phyloP scores from a whole-genome alignment of 1,140 invertebrate genomes.

The Olivierus martensii region DNA sequence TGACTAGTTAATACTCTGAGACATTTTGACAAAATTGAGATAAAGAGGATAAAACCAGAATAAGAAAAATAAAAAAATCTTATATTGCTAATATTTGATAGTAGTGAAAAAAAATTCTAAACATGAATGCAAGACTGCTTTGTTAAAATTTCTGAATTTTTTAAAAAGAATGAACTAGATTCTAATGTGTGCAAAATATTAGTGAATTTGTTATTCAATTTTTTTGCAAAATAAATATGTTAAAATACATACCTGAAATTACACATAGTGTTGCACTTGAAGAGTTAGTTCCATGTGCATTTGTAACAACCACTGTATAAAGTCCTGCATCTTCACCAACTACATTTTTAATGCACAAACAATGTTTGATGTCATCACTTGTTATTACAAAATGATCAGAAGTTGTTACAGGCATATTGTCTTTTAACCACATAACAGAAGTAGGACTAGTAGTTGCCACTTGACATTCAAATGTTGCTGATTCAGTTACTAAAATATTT shows the following conservation, averaged over 20 bases:
- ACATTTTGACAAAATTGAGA: too few relatives aligned
- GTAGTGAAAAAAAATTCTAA: too few relatives aligned
- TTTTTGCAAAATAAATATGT: too few relatives aligned
- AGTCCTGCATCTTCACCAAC: constrained; percentile 69
- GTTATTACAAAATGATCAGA: constrained; percentile 59
- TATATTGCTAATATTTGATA: too few relatives aligned
- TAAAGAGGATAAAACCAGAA: too few relatives aligned
- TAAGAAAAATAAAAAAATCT: too few relatives aligned
- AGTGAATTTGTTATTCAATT: too few relatives aligned
- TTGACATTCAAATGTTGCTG: constrained; percentile 67
- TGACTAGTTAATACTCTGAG: too few relatives aligned
- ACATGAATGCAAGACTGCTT: too few relatives aligned
- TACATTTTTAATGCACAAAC: constrained; percentile 39
- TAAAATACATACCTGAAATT: constrained; percentile 35
- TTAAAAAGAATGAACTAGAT: too few relatives aligned
- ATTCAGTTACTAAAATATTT: constrained; percentile 55
- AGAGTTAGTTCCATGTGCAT: constrained; percentile 57
- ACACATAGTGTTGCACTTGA: constrained; percentile 73
- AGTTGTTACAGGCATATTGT: constrained; percentile 53
- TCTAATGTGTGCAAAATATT: too few relatives aligned
- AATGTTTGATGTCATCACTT: constrained; percentile 32
- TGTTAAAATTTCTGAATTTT: too few relatives aligned
- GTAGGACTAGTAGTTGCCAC: constrained; percentile 38
- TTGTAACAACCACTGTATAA: constrained; percentile 88
- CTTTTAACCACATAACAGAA: constrained; percentile 71